These are phyloP conservation scores for Drosophila bunnanda DNA, from an alignment of 2,888 invertebrate species.

Conservation along the genomic window DNA sequence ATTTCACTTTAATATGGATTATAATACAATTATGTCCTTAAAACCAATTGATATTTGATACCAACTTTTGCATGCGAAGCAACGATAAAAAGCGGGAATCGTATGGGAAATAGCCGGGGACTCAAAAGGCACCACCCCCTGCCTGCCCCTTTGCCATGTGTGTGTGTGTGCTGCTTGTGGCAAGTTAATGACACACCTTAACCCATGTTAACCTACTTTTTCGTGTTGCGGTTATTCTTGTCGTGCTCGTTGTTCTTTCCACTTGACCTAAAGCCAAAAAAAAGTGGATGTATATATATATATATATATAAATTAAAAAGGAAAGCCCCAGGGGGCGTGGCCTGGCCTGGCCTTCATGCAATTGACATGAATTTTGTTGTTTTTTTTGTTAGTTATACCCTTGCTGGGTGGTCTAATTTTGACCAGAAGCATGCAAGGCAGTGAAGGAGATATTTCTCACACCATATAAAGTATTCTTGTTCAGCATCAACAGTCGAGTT, in stretches of 20 bases:
- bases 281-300: slow-evolving; percentile 3
- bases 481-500: background rate
- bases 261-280: slow-evolving; percentile 69
- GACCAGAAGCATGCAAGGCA: no score
- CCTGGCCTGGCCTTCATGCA: slow-evolving; percentile 64
- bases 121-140: background rate
- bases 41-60: slow-evolving; percentile 6
- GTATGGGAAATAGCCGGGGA: background rate
- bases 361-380: slow-evolving; percentile 62
- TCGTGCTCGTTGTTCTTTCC: slow-evolving; percentile 28
- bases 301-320: slow-evolving; percentile 17
- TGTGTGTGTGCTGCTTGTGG: slow-evolving; percentile 27
- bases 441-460: no score
- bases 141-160: background rate
- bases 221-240: slow-evolving; percentile 43
- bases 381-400: background rate
- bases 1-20: background rate
- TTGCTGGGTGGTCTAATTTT: background rate
- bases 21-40: background rate
- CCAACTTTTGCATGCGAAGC: background rate
- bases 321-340: slow-evolving; percentile 2
- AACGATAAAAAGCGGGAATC: background rate
- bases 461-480: no score
- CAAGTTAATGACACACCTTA: slow-evolving; percentile 68
- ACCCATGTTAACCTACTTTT: slow-evolving; percentile 63